Evolutionary conservation across 2,797 vertebrate genomes (phyloP).

Genomic region (Steatocranus sp.): DNA sequence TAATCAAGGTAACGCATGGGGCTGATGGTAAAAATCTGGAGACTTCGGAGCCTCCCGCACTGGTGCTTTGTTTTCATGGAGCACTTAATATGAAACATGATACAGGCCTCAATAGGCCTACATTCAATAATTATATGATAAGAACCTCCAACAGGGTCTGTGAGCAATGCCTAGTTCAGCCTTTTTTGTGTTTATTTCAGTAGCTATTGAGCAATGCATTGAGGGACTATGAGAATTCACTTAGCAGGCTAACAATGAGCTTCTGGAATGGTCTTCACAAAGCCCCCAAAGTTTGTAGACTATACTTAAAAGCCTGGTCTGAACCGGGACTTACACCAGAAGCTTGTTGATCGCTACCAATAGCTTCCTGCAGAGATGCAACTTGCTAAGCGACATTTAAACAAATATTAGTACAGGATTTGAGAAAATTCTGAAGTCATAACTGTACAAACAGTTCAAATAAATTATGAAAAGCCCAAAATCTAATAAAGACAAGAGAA

Average conservation of each 20-base stretch:
- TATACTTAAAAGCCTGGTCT: background rate
- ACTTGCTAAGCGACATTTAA: background rate
- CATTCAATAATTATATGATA: background rate
- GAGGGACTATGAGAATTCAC: background rate
- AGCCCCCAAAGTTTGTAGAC: background rate
- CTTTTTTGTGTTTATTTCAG: background rate
- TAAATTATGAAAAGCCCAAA: background rate
- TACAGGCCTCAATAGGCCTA: background rate
- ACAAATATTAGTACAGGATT: accelerated
- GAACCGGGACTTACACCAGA: background rate
- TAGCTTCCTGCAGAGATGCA: background rate
- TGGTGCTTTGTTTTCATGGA: background rate
- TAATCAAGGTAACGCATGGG: background rate
- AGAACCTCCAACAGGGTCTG: background rate
- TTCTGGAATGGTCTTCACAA: background rate
- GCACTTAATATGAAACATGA: background rate
- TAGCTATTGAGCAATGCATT: background rate
- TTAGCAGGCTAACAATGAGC: background rate
- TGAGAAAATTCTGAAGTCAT: background rate
- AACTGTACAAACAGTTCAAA: background rate
- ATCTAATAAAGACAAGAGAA: background rate
- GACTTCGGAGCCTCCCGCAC: background rate
- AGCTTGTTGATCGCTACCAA: background rate
- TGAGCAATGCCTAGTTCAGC: background rate
- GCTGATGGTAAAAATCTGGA: background rate